Conservation (phyloP, 2,797 vertebrate genomes). For the Thalassophryne amazonica region DNA sequence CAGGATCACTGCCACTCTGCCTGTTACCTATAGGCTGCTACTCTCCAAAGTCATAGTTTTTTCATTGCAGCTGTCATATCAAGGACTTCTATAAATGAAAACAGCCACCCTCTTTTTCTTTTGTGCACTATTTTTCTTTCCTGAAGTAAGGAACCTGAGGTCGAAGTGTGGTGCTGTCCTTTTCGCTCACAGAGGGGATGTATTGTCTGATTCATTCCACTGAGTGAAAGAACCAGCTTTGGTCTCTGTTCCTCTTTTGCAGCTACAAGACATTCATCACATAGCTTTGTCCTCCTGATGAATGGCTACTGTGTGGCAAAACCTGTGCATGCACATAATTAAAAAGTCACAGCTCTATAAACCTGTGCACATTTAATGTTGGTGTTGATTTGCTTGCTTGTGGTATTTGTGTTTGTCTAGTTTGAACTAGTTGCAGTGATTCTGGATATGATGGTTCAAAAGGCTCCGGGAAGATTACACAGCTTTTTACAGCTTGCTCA, state of each 20-base stretch:
- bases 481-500: background rate
- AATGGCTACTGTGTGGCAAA: conserved; percentile 52
- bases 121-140: conserved; percentile 25
- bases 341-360: conserved; percentile 19
- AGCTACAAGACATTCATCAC: conserved; percentile 56
- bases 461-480: background rate
- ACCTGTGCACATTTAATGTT: conserved; percentile 9
- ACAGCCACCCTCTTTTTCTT: conserved; percentile 43
- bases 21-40: conserved; percentile 63
- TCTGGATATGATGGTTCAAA: background rate
- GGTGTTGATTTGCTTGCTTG: conserved; percentile 29
- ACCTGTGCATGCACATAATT: conserved; percentile 1
- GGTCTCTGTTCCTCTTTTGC: conserved; percentile 42
- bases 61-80: conserved; percentile 62
- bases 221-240: conserved; percentile 52
- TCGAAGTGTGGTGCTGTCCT: conserved; percentile 48
- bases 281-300: conserved; percentile 28
- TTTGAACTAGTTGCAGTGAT: background rate
- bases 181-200: conserved; percentile 46
- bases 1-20: conserved; percentile 63
- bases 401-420: conserved; percentile 18
- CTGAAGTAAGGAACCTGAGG: conserved; percentile 36
- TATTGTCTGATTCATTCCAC: conserved; percentile 47
- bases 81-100: conserved; percentile 62
- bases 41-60: conserved; percentile 52